phyloP scores from a whole-genome alignment of 2,888 invertebrate genomes.

The Gymnocheta viridis region DNA sequence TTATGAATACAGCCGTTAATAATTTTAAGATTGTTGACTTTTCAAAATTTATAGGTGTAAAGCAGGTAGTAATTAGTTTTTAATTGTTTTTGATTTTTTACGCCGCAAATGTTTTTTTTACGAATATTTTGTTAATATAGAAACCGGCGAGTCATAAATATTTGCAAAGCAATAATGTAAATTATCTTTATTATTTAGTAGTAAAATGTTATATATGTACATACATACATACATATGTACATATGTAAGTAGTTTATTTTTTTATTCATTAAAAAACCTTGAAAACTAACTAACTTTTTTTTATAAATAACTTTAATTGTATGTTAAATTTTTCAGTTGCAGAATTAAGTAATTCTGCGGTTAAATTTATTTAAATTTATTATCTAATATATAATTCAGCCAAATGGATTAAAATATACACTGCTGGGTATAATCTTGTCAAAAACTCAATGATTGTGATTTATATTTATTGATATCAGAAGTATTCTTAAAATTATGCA shows the following conservation, averaged over 20 bases:
- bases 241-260: background rate
- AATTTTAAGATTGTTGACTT: background rate
- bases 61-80: background rate
- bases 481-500: too few relatives aligned
- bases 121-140: background rate
- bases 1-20: background rate
- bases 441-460: background rate
- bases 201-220: background rate
- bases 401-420: too few relatives aligned
- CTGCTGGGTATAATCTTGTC: background rate
- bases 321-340: background rate
- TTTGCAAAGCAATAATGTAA: background rate
- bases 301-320: background rate
- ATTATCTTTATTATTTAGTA: background rate
- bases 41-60: background rate
- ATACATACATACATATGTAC: background rate
- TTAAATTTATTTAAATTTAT: too few relatives aligned
- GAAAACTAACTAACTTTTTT: background rate
- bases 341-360: background rate
- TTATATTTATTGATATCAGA: background rate
- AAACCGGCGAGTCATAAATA: background rate
- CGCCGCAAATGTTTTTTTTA: background rate
- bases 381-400: too few relatives aligned
- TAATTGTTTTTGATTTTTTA: background rate
- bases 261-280: background rate